Evolutionary conservation across 2,797 vertebrate species (phyloP).

Genomic region (Sebastes miniatus): DNA sequence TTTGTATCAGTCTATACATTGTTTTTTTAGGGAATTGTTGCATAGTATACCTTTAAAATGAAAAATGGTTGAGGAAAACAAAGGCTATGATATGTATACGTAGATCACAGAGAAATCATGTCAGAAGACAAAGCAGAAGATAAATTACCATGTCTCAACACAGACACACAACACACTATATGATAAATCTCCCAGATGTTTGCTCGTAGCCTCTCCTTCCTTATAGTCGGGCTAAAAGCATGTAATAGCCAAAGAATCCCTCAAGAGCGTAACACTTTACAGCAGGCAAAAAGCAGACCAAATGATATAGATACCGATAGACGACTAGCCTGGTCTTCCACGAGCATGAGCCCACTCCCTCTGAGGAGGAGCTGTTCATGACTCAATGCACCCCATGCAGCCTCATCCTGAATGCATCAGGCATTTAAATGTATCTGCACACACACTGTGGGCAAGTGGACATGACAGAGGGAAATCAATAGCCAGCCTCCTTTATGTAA

Average conservation of each 20-base stretch:
- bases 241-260: not conserved
- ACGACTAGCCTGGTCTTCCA: constrained; percentile 12
- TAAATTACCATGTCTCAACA: not conserved
- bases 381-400: constrained; percentile 49
- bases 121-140: not conserved
- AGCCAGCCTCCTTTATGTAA: constrained; percentile 50
- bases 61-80: not conserved
- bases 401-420: constrained; percentile 67
- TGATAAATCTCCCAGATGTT: not conserved
- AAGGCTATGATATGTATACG: not conserved
- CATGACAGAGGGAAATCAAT: constrained; percentile 66
- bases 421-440: constrained; percentile 59
- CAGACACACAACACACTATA: not conserved
- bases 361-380: constrained; percentile 48
- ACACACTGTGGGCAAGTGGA: constrained; percentile 45
- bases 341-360: constrained; percentile 24
- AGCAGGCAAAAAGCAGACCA: constrained; percentile 15
- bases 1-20: no score
- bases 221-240: not conserved
- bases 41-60: no score
- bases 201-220: not conserved
- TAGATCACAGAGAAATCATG: no score
- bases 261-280: not conserved
- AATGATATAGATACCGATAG: not conserved
- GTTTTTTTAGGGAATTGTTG: no score